Conservation (phyloP, 2,113 vertebrate genomes). For the Vimba vimba region DNA sequence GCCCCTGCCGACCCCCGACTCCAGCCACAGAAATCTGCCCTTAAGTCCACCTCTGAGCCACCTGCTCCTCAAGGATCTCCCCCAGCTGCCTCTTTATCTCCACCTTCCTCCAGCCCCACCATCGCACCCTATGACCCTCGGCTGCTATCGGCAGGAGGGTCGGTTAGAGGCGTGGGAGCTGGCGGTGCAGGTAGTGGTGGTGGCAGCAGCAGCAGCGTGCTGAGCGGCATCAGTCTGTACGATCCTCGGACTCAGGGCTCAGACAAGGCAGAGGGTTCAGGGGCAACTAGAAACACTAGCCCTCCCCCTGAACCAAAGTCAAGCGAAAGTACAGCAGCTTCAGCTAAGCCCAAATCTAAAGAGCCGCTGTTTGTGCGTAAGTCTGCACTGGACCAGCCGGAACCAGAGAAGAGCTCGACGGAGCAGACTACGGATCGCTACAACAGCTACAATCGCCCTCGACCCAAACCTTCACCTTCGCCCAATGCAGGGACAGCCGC, state of each 20-base stretch:
- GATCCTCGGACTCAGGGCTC: slow-evolving; percentile 85
- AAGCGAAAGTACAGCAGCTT: slow-evolving; percentile 59
- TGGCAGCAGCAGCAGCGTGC: slow-evolving; percentile 78
- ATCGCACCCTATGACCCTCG: slow-evolving; percentile 90
- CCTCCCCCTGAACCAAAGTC: slow-evolving; percentile 65
- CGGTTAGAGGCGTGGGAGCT: slow-evolving; percentile 65
- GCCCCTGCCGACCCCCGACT: slow-evolving; percentile 80
- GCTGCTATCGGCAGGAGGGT: slow-evolving; percentile 81
- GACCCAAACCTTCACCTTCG: slow-evolving; percentile 78
- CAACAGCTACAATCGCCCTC: slow-evolving; percentile 92
- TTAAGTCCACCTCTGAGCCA: slow-evolving; percentile 68
- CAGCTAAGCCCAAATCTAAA: slow-evolving; percentile 76
- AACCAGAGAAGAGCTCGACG: slow-evolving; percentile 71
- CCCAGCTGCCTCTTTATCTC: slow-evolving; percentile 35
- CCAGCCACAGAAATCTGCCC: slow-evolving; percentile 74
- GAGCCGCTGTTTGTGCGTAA: slow-evolving; percentile 88
- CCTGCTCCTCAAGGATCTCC: slow-evolving; percentile 59
- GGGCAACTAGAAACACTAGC: slow-evolving; percentile 44
- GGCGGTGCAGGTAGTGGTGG: slow-evolving; percentile 64
- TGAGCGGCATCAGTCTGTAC: slow-evolving; percentile 90
- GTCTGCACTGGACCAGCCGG: slow-evolving; percentile 87
- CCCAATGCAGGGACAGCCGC: slow-evolving; percentile 62
- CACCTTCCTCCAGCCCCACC: slow-evolving; percentile 63
- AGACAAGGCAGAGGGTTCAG: slow-evolving; percentile 61
- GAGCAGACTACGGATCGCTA: slow-evolving; percentile 83